Base-by-base conservation (phyloP, 2,797 vertebrate genomes). In the Neoniphon sammara region DNA sequence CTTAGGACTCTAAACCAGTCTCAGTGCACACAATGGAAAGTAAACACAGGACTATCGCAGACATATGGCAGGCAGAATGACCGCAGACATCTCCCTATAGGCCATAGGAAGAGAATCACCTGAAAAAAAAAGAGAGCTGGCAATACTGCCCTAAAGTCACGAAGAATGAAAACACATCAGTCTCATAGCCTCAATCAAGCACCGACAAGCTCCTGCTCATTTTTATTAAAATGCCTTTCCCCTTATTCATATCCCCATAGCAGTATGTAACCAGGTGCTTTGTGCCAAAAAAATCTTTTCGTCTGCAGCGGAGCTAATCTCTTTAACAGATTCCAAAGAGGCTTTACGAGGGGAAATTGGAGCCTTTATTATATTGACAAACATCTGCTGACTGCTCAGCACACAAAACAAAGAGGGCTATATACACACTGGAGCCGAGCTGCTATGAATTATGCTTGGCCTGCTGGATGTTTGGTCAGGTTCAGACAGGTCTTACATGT, bases 211-310 rank as follows among this genome's bases (percentile, higher is more conserved):
- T 66, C 21, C 36, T 18, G 69, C 56, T 80, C 58, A 23, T 53
- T 44, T 67, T 56, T 15, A 64, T 58, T 77, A 60, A 77, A 85
- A 88, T 85, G 71, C 81, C 83, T 75, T 66, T 77, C 63, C 61
- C 66, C 73, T 87, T 81, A 89, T 75, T 82, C 61, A 80, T 36
- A 66, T 78, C 58, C 76, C 34, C 23, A 0, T 4, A 52, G 54
- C 63, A 49, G 52, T 34, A 18, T 44, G 25, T 47, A 78, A 63
- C 47, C 27, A n/a, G 7, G 3, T 23, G 52, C 15, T 50, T 21
- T 23, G 27, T 30, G 71, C 71, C 76, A 65, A 72, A 78, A 57
- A 7, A 31, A 31, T 31, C n/a, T 66, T 27, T 31, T 30, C 57
- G 59, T 70, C 55, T 55, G 18, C 63, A 52, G 31, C 9, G 44